Base-by-base conservation (phyloP, 2,113 vertebrate species). In the Nestor notabilis region DNA sequence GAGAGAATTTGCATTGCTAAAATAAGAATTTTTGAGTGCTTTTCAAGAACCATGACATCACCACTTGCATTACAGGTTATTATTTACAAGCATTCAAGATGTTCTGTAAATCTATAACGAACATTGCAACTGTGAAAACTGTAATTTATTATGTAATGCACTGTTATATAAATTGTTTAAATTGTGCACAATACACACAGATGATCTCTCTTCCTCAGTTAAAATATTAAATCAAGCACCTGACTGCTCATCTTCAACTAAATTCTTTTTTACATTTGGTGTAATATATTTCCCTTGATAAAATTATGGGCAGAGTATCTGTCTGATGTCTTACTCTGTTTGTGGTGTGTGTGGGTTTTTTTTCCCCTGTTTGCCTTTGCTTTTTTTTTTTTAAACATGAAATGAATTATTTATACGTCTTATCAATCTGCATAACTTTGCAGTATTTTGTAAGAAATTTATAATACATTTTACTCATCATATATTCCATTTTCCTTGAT, bases 21-120 rank as follows among this genome's bases (percentile, higher is more conserved):
- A 96, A 53, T 77, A 88, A 95, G 88, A 95, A 77, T 74, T 79
- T 52, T 90, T 49, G 86, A 95, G 60, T 46, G 53, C 63, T 95
- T 93, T 90, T 97, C 90, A 95, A 95, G 79, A 95, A 89, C 31
- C 71, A 86, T 7, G 44, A 88, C 92, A 95, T 53, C 75, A 86
- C 17, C 31, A 50, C 85, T 88, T 94, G 95, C 95, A 92, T 79
- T 95, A 88, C 83, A 93, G 89, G 86, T 96, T 93, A 90, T 87
- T 96, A 83, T 86, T 92, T 88, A 95, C 68, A 89, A 90, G 79
- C 49, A 56, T 90, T 52, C 44, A 64, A 46, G 58, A 86, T 61
- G 53, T 53, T 93, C 85, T 83, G 44, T 74, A 92, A 61, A 85
- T 83, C 78, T 80, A 53, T 65, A 83, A 72, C 13, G 75, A 96